These are phyloP conservation scores for Electrona antarctica DNA, from an alignment of 2,113 vertebrate genomes.

Conservation along the genomic window DNA sequence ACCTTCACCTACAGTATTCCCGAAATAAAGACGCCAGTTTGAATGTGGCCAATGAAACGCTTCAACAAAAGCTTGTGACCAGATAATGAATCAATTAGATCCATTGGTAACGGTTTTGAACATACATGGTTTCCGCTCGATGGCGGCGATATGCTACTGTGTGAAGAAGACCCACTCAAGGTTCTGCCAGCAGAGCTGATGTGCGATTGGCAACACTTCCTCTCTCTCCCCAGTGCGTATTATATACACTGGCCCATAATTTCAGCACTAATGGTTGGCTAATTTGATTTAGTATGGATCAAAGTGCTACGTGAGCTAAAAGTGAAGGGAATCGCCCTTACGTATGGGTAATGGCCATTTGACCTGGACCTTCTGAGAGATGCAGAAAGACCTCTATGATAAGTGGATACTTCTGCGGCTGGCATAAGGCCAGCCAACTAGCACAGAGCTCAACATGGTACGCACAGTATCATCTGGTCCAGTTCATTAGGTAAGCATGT, in stretches of 20 bases:
- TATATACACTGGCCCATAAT: slow-evolving; percentile 30
- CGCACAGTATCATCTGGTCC: slow-evolving; percentile 13
- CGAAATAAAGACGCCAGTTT: too few relatives aligned
- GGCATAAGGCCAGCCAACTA: slow-evolving; percentile 36
- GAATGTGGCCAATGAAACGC: too few relatives aligned
- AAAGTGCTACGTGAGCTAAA: slow-evolving; percentile 64
- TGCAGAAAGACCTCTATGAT: slow-evolving; percentile 32
- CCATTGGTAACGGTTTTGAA: too few relatives aligned
- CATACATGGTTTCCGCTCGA: too few relatives aligned
- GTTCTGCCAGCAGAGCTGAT: slow-evolving; percentile 28
- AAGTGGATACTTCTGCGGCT: slow-evolving; percentile 45
- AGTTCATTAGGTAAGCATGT: slow-evolving; percentile 38
- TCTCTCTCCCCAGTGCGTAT: slow-evolving; percentile 8
- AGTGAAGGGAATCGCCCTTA: slow-evolving; percentile 47
- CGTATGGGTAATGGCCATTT: slow-evolving; percentile 58
- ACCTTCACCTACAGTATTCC: too few relatives aligned
- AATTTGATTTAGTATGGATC: slow-evolving; percentile 63
- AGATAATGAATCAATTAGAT: too few relatives aligned
- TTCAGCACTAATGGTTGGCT: slow-evolving; percentile 54
- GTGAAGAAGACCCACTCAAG: not conserved
- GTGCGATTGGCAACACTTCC: slow-evolving; percentile 4
- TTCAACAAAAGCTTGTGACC: too few relatives aligned
- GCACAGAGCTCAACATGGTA: slow-evolving; percentile 12
- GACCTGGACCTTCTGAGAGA: slow-evolving; percentile 38
- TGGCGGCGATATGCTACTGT: too few relatives aligned